phyloP scores from a whole-genome alignment of 2,797 vertebrate species.

The Dipus sagitta region DNA sequence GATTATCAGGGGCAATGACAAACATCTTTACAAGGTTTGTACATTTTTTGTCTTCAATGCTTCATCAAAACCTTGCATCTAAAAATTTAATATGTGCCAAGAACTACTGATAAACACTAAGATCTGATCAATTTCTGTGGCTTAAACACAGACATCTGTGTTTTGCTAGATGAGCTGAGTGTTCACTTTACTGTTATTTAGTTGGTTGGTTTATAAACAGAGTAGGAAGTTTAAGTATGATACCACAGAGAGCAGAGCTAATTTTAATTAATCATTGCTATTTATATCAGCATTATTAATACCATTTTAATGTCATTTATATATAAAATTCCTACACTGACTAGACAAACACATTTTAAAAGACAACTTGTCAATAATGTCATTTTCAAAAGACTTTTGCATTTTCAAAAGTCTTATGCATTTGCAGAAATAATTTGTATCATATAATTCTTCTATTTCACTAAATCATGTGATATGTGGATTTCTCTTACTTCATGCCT shows the following conservation, averaged over 20 bases:
- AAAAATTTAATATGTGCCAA: slow-evolving; percentile 53
- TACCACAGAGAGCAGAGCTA: not conserved
- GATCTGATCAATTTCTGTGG: not conserved
- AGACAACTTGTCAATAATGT: not conserved
- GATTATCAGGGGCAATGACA: not conserved
- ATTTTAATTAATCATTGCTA: slow-evolving; percentile 30
- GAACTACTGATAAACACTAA: not conserved
- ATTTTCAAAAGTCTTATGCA: slow-evolving; percentile 18
- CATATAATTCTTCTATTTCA: slow-evolving; percentile 6
- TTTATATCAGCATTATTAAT: slow-evolving; percentile 17
- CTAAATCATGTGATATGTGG: not conserved
- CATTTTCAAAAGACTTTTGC: slow-evolving; percentile 29
- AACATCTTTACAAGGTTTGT: not conserved
- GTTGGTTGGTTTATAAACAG: not conserved
- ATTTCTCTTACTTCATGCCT: not conserved
- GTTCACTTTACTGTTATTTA: not conserved
- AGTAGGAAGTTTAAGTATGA: not conserved
- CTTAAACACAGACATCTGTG: slow-evolving; percentile 6
- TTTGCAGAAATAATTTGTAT: not conserved
- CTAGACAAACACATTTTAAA: slow-evolving; percentile 13
- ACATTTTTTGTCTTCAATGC: not conserved
- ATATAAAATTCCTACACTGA: slow-evolving; percentile 20
- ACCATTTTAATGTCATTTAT: slow-evolving; percentile 13
- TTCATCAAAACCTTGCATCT: slow-evolving; percentile 46
- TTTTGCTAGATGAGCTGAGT: slow-evolving; percentile 1